Base-by-base conservation (phyloP, 2,113 vertebrate species). In the Theropithecus gelada region DNA sequence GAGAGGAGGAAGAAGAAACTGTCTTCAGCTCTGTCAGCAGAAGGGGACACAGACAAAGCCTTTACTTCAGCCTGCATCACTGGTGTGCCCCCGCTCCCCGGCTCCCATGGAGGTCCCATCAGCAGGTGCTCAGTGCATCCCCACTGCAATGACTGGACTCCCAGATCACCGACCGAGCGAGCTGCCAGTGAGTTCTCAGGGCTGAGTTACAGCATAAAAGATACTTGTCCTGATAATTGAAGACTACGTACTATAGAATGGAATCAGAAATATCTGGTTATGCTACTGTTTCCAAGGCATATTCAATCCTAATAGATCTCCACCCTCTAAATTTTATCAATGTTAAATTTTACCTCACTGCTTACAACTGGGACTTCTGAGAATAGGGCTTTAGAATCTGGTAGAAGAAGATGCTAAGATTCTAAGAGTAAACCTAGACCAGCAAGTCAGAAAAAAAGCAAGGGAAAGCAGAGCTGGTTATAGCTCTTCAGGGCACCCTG, bases 81-180 rank as follows among this genome's bases (percentile, higher is more conserved):
- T 1, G 75, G 50, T 35, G 59, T 50, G 14, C 5, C 8, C 5
- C 18, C 17, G 4, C 23, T 50, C 59, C 27, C 13, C 6, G 48
- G 57, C 38, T 50, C 2, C 12, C 25, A 16, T 0, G 27, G 11
- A 30, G 23, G 12, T 2, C 27, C 57, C 25, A 27, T 13, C 35
- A 14, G 32, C 20, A 38, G 25, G 55, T 3, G 8, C 72, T 75
- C 18, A 4, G 66, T 8, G 30, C 22, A 8, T 8, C 30, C 73
- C 40, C 30, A 27, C 6, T 5, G 3, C 30, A 13, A 0, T 2
- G 35, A 38, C 38, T 3, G 22, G 14, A 30, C n/a, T 40, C 23
- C 27, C 5, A 40, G 25, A 25, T 55, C 45, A 25, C 43, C 11
- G 61, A 25, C 10, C 35, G 27, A 40, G 61, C n/a, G 2, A 3